A percentile compares a stretch with the other conserved stretches of the same genome.
Conservation (phyloP, 2,113 vertebrate species). For the Puma concolor region DNA sequence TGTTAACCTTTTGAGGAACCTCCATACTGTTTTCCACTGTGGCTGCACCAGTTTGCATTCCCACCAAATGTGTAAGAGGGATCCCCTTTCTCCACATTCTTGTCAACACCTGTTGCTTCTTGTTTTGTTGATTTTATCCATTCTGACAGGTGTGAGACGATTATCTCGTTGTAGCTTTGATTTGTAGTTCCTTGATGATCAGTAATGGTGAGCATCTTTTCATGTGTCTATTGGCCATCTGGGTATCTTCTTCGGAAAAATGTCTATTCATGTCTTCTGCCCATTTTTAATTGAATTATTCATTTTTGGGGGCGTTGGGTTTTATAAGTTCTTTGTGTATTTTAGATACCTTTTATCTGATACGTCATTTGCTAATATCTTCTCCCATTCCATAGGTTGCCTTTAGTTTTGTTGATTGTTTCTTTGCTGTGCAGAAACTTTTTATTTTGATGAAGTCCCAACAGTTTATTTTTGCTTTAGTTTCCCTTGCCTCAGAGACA, state of each 20-base stretch:
- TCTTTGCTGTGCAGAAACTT: neutral
- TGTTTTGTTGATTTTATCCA: neutral
- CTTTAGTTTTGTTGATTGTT: neutral
- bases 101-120: neutral
- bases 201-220: neutral
- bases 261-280: neutral
- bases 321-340: neutral
- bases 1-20: neutral
- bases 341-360: neutral
- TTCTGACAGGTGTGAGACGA: neutral
- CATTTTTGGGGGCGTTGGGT: neutral
- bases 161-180: neutral
- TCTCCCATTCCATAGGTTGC: neutral
- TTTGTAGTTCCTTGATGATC: neutral
- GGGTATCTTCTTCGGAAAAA: neutral
- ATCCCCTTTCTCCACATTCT: neutral
- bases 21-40: neutral
- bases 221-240: neutral
- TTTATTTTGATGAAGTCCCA: neutral
- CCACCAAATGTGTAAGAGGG: neutral
- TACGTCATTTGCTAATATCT: neutral
- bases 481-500: neutral
- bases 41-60: neutral
- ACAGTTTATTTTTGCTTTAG: neutral
- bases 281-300: neutral